Conservation (phyloP, 2,888 invertebrate species). For the Imbricaverruca yamaguchii region DNA sequence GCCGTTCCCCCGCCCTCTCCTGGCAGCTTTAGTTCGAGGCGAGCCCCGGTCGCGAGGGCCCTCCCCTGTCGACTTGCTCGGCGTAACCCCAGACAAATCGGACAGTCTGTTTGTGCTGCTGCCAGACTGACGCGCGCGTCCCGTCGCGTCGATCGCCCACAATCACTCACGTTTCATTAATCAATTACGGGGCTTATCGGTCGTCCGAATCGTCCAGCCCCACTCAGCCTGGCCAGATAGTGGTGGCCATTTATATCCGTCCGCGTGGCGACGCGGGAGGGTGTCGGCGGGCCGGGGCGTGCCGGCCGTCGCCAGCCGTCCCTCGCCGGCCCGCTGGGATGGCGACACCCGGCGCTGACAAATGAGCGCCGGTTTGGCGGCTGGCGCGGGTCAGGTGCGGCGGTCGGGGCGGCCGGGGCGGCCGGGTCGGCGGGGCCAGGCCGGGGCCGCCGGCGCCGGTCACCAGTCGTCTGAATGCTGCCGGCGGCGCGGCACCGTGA, state of each 20-base stretch:
- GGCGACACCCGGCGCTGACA: neutral
- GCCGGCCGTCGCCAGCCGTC: neutral
- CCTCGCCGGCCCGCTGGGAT: neutral
- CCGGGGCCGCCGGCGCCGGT: neutral
- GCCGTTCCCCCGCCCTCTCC: too few relatives aligned
- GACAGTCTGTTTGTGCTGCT: neutral
- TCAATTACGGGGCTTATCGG: neutral
- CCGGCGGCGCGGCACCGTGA: neutral
- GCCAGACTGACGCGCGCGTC: neutral
- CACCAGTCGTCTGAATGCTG: conserved; percentile 3
- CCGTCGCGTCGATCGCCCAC: neutral
- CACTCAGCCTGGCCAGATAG: too few relatives aligned
- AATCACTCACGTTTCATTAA: neutral
- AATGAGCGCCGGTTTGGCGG: neutral
- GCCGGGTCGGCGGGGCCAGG: neutral
- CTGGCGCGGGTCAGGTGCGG: neutral
- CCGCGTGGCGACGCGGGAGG: too few relatives aligned
- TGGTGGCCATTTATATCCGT: too few relatives aligned
- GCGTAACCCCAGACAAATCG: too few relatives aligned
- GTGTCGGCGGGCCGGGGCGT: neutral
- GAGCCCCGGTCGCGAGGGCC: too few relatives aligned
- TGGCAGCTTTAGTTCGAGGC: too few relatives aligned
- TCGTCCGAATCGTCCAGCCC: neutral
- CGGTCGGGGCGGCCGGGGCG: neutral
- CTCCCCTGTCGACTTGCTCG: too few relatives aligned